Conservation (phyloP, 2,797 vertebrate species). For the Premnoplex brunnescens region DNA sequence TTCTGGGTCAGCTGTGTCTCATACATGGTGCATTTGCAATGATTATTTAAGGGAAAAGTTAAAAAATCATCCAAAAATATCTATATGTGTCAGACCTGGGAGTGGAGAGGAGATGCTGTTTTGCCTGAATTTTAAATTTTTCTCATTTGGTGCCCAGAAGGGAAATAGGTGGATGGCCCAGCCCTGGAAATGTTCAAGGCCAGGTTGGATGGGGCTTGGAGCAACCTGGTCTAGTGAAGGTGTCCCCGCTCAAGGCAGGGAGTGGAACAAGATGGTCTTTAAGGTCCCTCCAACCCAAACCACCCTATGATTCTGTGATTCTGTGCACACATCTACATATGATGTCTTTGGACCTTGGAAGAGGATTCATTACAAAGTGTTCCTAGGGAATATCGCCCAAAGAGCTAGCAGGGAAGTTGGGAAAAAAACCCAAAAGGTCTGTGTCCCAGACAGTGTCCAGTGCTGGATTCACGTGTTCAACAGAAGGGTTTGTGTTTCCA, state of each 20-base stretch:
- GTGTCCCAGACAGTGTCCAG: background rate
- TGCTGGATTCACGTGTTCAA: background rate
- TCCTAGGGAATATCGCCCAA: background rate
- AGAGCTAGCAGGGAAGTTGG: background rate
- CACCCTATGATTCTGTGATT: background rate
- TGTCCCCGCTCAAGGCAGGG: background rate
- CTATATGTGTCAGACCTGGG: background rate
- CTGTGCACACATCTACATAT: accelerated
- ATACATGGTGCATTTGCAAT: background rate
- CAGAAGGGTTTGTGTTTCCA: background rate
- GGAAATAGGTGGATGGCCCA: background rate
- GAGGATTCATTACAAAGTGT: background rate
- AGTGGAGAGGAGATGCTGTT: background rate
- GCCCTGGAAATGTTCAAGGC: background rate
- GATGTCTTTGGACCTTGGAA: background rate
- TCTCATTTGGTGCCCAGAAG: background rate
- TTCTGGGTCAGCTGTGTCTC: background rate
- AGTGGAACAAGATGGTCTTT: background rate
- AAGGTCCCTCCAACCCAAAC: background rate
- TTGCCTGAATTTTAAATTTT: background rate
- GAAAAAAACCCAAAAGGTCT: background rate
- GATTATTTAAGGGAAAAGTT: background rate
- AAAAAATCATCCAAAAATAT: background rate
- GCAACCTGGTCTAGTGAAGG: background rate
- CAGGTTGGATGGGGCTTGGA: background rate